Evolutionary conservation across 2,888 invertebrate genomes (phyloP), one percentile per base, ranked within the genome.

Genomic region (Lasioglossum figueresi): DNA sequence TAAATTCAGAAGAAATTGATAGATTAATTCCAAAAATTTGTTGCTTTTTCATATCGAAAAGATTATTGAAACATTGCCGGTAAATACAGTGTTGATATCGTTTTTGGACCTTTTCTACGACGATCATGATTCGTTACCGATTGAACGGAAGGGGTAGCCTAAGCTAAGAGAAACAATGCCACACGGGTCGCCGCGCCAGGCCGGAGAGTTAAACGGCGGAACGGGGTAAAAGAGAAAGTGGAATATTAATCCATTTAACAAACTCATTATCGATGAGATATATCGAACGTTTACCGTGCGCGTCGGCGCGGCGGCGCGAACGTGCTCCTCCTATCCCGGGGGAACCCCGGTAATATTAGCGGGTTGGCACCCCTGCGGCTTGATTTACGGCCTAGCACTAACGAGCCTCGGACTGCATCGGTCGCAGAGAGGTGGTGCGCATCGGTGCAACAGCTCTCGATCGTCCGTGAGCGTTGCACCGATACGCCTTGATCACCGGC

Each of bases 191-290:
- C 56, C 63, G 45, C 70, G 70, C 56, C 63, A 37, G 19, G 27
- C 12, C 63, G 5, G 71, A 27, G 80, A 63, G 43, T 83, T 66
- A 63, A 79, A 83, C 63, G 70, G 70, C 66, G 19, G 63, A 77
- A 75, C 73, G 75, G 73, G 59, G 73, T 70, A 40, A 79, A 82
- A 59, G 89, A 89, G 87, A 87, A 80, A 84, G 87, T 87, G 89
- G 91, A 91, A 92, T 93, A 93, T 93, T 94, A 93, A 94, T 94
- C 93, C 94, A 93, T 94, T 94, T 94, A 94, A 94, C 94, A 93
- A 94, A 93, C 94, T 93, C 94, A 93, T 94, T 94, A 94, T 93
- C 93, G 94, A 93, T 94, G 93, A 94, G 93, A 94, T 94, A 94
- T 93, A 92, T 90, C 92, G 91, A 93, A 91, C 93, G 93, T 94